Evolutionary conservation across 2,113 vertebrate species (phyloP).

Genomic region (Phrynosoma platyrhinos): DNA sequence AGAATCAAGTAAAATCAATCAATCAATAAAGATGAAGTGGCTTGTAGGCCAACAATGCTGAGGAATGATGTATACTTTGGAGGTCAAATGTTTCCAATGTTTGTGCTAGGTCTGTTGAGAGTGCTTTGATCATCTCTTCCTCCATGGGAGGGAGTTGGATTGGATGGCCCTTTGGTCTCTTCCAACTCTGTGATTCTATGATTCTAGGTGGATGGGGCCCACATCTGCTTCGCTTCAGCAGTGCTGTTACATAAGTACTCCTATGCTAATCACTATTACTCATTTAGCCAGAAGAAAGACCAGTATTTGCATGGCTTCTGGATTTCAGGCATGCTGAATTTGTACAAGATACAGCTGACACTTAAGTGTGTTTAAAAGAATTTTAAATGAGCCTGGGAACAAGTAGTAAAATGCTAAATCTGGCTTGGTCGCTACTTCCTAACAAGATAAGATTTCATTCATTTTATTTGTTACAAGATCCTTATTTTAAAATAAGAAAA

Average conservation of each 20-base stretch:
- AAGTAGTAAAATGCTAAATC: background rate
- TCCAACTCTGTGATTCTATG: too few relatives aligned
- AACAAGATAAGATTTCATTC: background rate
- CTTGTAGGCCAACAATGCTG: too few relatives aligned
- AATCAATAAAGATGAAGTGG: too few relatives aligned
- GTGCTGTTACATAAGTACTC: background rate
- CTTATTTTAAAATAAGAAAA: fast-evolving
- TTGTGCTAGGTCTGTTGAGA: too few relatives aligned
- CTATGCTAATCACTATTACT: background rate
- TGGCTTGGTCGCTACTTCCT: background rate
- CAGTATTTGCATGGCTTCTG: background rate
- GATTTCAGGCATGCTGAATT: background rate
- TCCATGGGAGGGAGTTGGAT: too few relatives aligned
- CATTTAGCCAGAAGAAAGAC: background rate
- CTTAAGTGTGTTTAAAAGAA: background rate
- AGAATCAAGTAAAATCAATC: too few relatives aligned
- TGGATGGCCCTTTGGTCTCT: too few relatives aligned
- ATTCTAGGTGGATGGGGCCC: too few relatives aligned
- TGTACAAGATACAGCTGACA: background rate
- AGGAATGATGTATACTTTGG: too few relatives aligned
- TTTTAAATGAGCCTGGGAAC: background rate
- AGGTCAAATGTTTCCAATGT: too few relatives aligned
- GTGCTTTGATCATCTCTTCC: too few relatives aligned
- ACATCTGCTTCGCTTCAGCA: background rate
- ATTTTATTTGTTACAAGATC: background rate